These are phyloP conservation scores for Diorhabda carinulata DNA, from an alignment of 1,140 invertebrate species.

Conservation along the genomic window DNA sequence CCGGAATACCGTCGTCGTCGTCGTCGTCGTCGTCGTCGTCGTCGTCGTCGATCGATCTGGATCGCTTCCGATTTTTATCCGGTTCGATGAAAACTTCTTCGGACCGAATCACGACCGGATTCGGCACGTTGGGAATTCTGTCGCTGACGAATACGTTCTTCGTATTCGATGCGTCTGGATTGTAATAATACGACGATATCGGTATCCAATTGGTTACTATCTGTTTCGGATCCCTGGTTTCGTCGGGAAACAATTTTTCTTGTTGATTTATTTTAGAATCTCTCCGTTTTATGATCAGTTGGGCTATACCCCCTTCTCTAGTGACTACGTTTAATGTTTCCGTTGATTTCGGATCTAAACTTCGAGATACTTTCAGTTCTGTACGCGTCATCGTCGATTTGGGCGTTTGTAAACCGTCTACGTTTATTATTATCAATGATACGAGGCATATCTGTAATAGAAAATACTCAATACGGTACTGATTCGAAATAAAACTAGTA, in stretches of 20 bases:
- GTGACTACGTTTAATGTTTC: constrained; percentile 72
- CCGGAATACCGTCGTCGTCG: constrained; percentile 67
- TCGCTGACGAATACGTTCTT: constrained; percentile 43
- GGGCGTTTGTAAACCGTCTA: background rate
- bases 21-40: constrained; percentile 54
- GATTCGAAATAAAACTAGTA: too few species aligned
- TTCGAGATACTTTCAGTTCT: constrained; percentile 71
- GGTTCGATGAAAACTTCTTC: constrained; percentile 57
- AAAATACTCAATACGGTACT: background rate
- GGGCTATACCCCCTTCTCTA: constrained; percentile 67
- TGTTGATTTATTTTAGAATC: constrained; percentile 44
- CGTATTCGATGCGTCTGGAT: constrained; percentile 34
- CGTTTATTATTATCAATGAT: background rate
- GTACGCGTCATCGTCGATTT: constrained; percentile 58
- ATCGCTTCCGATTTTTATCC: constrained; percentile 47
- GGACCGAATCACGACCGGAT: constrained; percentile 64
- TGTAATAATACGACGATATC: constrained; percentile 34
- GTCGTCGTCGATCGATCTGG: constrained; percentile 55
- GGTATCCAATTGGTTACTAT: constrained; percentile 43
- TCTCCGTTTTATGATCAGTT: constrained; percentile 71
- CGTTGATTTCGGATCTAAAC: constrained; percentile 68
- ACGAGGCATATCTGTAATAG: too few species aligned
- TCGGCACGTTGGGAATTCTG: constrained; percentile 53
- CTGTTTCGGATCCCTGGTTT: background rate
- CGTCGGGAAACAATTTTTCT: background rate